Evolutionary conservation across 2,888 invertebrate species (phyloP).

Genomic region (Malacosoma neustria): DNA sequence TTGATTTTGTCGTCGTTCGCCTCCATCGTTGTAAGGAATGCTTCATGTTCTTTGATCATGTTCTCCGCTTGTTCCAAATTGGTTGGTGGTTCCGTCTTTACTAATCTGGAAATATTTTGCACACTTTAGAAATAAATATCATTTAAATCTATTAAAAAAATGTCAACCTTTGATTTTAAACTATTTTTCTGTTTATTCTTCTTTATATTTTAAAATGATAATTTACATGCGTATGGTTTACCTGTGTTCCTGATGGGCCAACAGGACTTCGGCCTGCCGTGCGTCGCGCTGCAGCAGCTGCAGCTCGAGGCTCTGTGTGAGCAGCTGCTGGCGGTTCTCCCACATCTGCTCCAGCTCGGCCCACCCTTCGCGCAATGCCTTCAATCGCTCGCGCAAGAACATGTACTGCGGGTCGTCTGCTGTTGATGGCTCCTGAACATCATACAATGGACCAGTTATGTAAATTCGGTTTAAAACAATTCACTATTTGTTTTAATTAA

Average conservation of each 20-base stretch:
- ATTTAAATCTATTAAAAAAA: too few relatives aligned
- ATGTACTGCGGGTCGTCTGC: conserved; percentile 99
- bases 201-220: not conserved
- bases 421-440: conserved; percentile 82
- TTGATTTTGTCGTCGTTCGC: conserved; percentile 99
- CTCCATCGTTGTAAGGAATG: conserved; percentile 99
- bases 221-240: conserved; percentile 9
- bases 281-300: conserved; percentile 98
- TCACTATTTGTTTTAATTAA: too few relatives aligned
- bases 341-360: conserved; percentile 99
- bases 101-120: conserved; percentile 67
- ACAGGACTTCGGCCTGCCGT: conserved; percentile 96
- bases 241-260: conserved; percentile 98
- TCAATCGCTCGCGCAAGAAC: conserved; percentile 98
- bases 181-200: too few relatives aligned
- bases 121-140: too few relatives aligned
- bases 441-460: too few relatives aligned
- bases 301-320: conserved; percentile 95
- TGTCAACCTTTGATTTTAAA: too few relatives aligned
- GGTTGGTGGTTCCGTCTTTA: conserved; percentile 96
- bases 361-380: conserved; percentile 99
- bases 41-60: conserved; percentile 97
- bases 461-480: too few relatives aligned
- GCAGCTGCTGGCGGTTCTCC: conserved; percentile 96
- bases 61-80: conserved; percentile 98